Conservation (phyloP, 2,797 vertebrate genomes). For the Chrysocyon brachyurus region DNA sequence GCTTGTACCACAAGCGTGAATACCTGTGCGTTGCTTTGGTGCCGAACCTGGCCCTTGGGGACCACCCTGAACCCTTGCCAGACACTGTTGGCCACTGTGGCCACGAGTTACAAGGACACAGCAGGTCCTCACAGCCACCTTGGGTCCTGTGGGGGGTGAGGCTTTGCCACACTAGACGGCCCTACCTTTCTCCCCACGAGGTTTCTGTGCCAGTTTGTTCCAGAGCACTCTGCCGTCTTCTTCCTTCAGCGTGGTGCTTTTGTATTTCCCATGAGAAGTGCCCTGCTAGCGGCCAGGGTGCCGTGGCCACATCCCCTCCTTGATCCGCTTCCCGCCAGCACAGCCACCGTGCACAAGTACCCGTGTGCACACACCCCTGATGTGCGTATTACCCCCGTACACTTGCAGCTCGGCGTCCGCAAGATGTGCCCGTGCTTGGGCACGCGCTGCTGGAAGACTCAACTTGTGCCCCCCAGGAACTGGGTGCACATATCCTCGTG, state of each 20-base stretch:
- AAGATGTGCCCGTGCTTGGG: fast-evolving
- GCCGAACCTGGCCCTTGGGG: neutral
- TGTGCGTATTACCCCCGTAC: fast-evolving
- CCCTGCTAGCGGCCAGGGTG: neutral
- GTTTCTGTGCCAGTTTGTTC: neutral
- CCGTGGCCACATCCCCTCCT: fast-evolving
- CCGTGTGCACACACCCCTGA: fast-evolving
- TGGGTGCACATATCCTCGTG: neutral
- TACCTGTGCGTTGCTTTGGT: neutral
- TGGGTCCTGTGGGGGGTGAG: neutral
- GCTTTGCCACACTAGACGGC: neutral
- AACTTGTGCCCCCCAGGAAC: fast-evolving
- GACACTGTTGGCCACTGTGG: fast-evolving
- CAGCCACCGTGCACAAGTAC: fast-evolving
- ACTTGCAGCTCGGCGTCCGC: fast-evolving
- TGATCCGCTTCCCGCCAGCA: no score
- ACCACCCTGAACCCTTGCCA: fast-evolving
- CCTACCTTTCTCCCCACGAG: neutral
- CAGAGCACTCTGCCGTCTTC: neutral
- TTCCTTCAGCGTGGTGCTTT: neutral
- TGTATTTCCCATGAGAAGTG: fast-evolving
- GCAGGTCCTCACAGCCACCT: fast-evolving
- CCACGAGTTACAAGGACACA: fast-evolving
- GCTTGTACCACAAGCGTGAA: no score
- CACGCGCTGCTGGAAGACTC: fast-evolving